phyloP scores from a whole-genome alignment of 1,140 invertebrate genomes.

The Conus betulinus region DNA sequence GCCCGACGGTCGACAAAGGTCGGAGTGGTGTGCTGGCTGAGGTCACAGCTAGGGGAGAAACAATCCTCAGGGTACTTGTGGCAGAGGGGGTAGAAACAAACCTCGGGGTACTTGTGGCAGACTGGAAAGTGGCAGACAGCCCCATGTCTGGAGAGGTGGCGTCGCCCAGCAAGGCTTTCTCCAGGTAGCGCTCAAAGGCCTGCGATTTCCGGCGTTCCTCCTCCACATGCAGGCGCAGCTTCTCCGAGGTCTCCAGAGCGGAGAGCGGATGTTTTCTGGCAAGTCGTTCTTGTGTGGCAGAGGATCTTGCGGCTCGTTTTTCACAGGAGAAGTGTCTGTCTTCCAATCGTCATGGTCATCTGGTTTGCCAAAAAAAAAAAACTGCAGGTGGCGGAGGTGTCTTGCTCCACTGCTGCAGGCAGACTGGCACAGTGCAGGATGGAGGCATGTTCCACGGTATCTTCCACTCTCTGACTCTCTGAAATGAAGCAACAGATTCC shows the following conservation, averaged over 20 bases:
- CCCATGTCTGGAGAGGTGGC: neutral
- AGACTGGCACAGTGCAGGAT: neutral
- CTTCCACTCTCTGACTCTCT: neutral
- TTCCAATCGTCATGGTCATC: neutral
- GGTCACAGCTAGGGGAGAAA: neutral
- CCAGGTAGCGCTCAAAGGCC: constrained; percentile 46
- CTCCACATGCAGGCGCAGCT: constrained; percentile 38
- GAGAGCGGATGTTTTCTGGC: neutral
- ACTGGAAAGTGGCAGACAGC: neutral
- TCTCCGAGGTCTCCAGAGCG: constrained; percentile 22
- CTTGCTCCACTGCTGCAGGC: neutral
- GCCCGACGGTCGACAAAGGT: neutral
- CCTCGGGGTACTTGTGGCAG: neutral
- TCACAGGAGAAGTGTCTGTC: neutral
- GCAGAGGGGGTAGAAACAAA: neutral
- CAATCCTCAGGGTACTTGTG: neutral
- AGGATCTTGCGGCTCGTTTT: neutral
- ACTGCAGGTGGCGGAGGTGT: neutral
- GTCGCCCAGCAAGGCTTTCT: constrained; percentile 19
- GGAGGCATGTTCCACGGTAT: neutral
- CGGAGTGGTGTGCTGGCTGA: neutral
- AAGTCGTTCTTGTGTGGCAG: neutral
- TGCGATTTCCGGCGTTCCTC: constrained; percentile 41
- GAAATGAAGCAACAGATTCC: neutral
- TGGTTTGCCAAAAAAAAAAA: neutral